Evolutionary conservation across 2,797 vertebrate genomes (phyloP), one percentile per base, ranked within the genome.

Genomic region (Pelodytes ibericus): DNA sequence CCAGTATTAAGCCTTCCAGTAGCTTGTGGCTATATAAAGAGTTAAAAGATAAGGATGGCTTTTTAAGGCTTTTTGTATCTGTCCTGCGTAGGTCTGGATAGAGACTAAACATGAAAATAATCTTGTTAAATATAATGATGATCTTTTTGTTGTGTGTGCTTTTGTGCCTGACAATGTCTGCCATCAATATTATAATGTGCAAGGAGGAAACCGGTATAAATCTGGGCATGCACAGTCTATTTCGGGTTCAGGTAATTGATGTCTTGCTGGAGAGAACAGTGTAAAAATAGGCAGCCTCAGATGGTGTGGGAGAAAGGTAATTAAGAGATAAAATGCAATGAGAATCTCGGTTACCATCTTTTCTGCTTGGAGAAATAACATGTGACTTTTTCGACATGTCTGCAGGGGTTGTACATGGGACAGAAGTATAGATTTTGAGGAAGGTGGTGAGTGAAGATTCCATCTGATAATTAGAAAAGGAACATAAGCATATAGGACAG

Each of bases 251-350:
- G 79, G 36, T 89, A 88, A 90, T 90, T 90, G 87, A 73, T 82
- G 80, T 75, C 75, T 82, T 81, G 74, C 61, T 80, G 74, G 56
- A 76, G 80, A 81, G 53, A 79, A 74, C 39, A 74, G 67, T 75
- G 77, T 90, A 88, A 90, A 91, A 90, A 90, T 90, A 90, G 86
- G 80, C 80, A 18, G 78, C 86, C 84, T 89, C 84, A 80, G 82
- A 84, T 87, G 84, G 80, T 86, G 66, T 84, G 81, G 61, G 80
- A 78, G 80, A 84, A 84, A 86, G 78, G 83, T 90, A 88, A 88
- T 90, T 90, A 89, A 88, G 76, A 69, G 56, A 41, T 86, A 82
- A 88, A 87, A 83, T 88, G 73, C 82, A 86, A 84, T 85, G 83
- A 86, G 82, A 64, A 68, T 60, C 73, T 27, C 57, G 60, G 57